A percentile compares a stretch with the other conserved stretches of the same genome.
Evolutionary conservation across 2,888 invertebrate genomes (phyloP).

Genomic region (Drosophila mimetica): DNA sequence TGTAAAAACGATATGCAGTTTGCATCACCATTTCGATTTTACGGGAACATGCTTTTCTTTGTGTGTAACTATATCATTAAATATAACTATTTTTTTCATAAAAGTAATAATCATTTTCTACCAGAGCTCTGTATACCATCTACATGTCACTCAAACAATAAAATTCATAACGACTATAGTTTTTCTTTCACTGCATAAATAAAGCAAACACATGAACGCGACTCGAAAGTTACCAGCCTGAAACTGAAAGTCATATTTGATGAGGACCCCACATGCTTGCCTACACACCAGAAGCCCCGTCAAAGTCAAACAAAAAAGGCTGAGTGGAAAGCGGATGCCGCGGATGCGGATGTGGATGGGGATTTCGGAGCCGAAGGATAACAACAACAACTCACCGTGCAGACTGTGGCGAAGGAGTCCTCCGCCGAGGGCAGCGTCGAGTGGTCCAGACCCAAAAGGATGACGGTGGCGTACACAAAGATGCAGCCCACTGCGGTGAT

Average conservation of each 20-base stretch:
- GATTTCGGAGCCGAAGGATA: slow-evolving; percentile 20
- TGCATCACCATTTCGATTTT: too few relatives aligned
- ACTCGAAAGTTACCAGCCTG: slow-evolving; percentile 54
- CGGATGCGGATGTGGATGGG: slow-evolving; percentile 1
- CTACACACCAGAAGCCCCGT: slow-evolving; percentile 64
- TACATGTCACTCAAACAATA: too few relatives aligned
- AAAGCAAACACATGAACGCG: slow-evolving; percentile 68
- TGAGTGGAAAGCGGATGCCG: too few relatives aligned
- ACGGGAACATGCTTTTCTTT: too few relatives aligned
- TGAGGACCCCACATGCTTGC: slow-evolving; percentile 48
- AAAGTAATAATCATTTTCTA: too few relatives aligned
- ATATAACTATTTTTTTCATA: too few relatives aligned
- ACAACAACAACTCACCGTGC: slow-evolving; percentile 89
- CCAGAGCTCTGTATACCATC: too few relatives aligned
- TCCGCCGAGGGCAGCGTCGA: slow-evolving; percentile 89
- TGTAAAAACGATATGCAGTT: too few relatives aligned
- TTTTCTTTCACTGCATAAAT: slow-evolving; percentile 44
- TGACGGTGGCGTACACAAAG: slow-evolving; percentile 94
- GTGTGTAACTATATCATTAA: too few relatives aligned
- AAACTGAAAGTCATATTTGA: slow-evolving; percentile 80
- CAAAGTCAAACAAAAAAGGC: slow-evolving; percentile 70
- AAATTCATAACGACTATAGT: too few relatives aligned
- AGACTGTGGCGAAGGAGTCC: slow-evolving; percentile 91
- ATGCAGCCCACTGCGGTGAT: slow-evolving; percentile 96
- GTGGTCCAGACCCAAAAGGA: slow-evolving; percentile 93